Evolutionary conservation across 1,140 invertebrate species (phyloP).

Genomic region (Zophobas morio): DNA sequence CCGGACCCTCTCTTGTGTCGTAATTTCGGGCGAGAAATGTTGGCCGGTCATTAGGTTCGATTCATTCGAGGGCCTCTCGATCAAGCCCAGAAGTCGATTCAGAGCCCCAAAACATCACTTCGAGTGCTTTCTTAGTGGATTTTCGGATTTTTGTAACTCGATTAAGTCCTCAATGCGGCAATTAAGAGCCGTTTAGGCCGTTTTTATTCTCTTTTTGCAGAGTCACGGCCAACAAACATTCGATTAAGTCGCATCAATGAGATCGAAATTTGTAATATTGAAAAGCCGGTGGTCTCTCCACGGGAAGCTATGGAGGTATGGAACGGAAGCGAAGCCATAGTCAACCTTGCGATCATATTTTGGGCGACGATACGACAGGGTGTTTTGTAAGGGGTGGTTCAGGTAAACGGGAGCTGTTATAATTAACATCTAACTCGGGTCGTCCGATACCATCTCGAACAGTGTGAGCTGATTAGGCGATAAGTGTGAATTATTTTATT

Average conservation of each 20-base stretch:
- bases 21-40: neutral
- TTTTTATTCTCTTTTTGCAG: slow-evolving; percentile 46
- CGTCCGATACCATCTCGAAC: neutral
- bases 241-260: slow-evolving; percentile 42
- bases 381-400: slow-evolving; percentile 20
- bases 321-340: slow-evolving; percentile 5
- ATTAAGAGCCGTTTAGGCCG: slow-evolving; percentile 47
- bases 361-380: neutral
- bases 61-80: neutral
- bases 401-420: slow-evolving; percentile 17
- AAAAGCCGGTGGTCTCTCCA: slow-evolving; percentile 40
- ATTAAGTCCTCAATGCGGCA: slow-evolving; percentile 37
- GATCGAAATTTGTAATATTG: slow-evolving; percentile 26
- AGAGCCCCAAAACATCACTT: neutral
- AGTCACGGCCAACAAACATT: slow-evolving; percentile 39
- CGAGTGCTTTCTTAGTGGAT: neutral
- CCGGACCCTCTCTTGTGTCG: too few relatives aligned
- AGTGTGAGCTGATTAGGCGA: neutral
- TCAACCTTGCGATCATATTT: slow-evolving; percentile 16
- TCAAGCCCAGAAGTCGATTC: neutral
- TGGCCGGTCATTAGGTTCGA: neutral
- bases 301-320: neutral
- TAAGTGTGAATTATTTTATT: slow-evolving; percentile 17
- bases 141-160: slow-evolving; percentile 10
- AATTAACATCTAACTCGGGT: slow-evolving; percentile 18